Percentiles rank a stretch among this genome's conserved stretches.
phyloP scores from a whole-genome alignment of 2,113 vertebrate genomes.

The Spermophilus dauricus region DNA sequence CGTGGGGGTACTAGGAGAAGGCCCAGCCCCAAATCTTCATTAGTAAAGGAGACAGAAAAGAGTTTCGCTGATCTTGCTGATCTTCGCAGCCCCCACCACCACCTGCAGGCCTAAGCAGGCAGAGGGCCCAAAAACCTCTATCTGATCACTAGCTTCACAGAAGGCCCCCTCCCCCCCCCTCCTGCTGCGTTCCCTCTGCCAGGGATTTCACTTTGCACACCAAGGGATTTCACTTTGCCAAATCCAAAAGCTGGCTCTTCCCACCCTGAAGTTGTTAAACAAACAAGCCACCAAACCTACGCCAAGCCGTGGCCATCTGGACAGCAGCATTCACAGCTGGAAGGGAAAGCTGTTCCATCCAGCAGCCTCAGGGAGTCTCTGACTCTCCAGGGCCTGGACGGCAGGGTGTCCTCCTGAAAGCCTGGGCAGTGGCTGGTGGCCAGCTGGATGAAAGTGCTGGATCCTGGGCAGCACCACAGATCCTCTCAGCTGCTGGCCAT shows the following conservation, averaged over 20 bases:
- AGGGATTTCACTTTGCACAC: not conserved
- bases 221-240: not conserved
- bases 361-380: not conserved
- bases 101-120: not conserved
- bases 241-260: not conserved
- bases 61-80: not conserved
- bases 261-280: conserved; percentile 13
- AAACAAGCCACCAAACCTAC: not conserved
- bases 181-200: not conserved
- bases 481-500: not conserved
- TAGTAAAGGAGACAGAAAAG: not conserved
- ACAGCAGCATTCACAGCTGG: not conserved
- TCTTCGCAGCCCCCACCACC: not conserved
- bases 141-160: not conserved
- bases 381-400: too few relatives aligned
- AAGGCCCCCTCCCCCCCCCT: not conserved
- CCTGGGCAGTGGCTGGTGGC: not conserved
- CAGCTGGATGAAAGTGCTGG: not conserved
- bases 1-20: too few relatives aligned
- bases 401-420: not conserved
- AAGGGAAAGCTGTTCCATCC: not conserved
- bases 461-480: not conserved
- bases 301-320: not conserved
- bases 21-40: not conserved
- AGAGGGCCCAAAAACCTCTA: not conserved